Evolutionary conservation across 2,113 vertebrate genomes (phyloP).

Genomic region (Vireo altiloquus): DNA sequence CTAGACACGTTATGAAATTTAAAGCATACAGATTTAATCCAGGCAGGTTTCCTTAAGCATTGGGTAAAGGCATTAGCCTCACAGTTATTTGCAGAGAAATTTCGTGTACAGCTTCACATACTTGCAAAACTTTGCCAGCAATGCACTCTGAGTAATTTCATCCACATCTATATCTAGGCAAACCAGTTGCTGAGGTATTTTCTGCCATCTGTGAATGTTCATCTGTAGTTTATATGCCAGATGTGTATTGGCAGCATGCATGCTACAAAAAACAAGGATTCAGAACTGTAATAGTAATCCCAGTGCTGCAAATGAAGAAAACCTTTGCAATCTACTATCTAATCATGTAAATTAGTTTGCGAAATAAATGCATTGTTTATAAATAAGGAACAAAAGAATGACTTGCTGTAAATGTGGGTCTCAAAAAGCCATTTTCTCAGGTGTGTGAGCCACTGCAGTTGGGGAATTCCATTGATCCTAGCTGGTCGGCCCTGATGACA

Average conservation of each 20-base stretch:
- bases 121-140: background rate
- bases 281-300: background rate
- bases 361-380: background rate
- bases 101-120: background rate
- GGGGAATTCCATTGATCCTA: background rate
- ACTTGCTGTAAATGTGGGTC: background rate
- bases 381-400: background rate
- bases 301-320: background rate
- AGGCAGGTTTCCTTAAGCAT: background rate
- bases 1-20: background rate
- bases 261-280: background rate
- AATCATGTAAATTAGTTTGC: background rate
- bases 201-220: constrained; percentile 42
- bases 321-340: background rate
- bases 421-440: background rate
- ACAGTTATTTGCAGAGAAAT: background rate
- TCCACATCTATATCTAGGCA: constrained; percentile 7
- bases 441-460: background rate
- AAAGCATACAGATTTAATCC: background rate
- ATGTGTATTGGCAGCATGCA: constrained; percentile 22
- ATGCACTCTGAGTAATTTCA: background rate
- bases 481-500: background rate
- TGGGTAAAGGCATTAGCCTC: background rate
- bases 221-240: constrained; percentile 38
- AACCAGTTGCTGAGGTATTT: constrained; percentile 41